phyloP scores from a whole-genome alignment of 2,113 vertebrate genomes.

The Channa argus region DNA sequence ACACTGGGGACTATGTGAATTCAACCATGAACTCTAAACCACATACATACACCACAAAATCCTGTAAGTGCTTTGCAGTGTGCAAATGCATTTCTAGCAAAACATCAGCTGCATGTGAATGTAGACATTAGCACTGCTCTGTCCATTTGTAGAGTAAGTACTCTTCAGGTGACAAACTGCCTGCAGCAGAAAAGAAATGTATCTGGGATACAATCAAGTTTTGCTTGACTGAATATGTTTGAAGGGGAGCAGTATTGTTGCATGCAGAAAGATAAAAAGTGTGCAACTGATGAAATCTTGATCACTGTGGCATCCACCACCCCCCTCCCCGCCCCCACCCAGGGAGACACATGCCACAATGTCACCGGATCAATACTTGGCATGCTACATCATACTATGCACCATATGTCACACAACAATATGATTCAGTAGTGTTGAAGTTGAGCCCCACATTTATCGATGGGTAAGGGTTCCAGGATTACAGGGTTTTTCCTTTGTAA shows the following conservation, averaged over 20 bases:
- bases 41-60: slow-evolving; percentile 2
- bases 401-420: slow-evolving; percentile 23
- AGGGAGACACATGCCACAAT: slow-evolving; percentile 41
- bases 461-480: not conserved
- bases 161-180: slow-evolving; percentile 19
- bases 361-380: slow-evolving; percentile 29
- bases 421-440: slow-evolving; percentile 10
- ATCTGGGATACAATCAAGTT: slow-evolving; percentile 29
- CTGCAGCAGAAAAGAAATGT: slow-evolving; percentile 24
- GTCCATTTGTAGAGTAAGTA: not conserved
- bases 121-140: slow-evolving; percentile 1
- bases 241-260: not conserved
- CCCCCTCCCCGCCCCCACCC: not conserved
- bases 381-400: slow-evolving; percentile 45
- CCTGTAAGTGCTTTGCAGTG: slow-evolving; percentile 9
- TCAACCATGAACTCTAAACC: slow-evolving; percentile 18
- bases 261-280: slow-evolving; percentile 43
- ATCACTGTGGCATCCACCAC: slow-evolving; percentile 17
- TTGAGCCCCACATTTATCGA: not conserved
- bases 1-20: slow-evolving; percentile 15
- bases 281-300: slow-evolving; percentile 22
- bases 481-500: not conserved
- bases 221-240: slow-evolving; percentile 34
- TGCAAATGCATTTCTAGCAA: slow-evolving; percentile 39
- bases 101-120: slow-evolving; percentile 11